These are phyloP conservation scores for Brachionus angularis DNA, from an alignment of 1,140 invertebrate species.

Conservation along the genomic window DNA sequence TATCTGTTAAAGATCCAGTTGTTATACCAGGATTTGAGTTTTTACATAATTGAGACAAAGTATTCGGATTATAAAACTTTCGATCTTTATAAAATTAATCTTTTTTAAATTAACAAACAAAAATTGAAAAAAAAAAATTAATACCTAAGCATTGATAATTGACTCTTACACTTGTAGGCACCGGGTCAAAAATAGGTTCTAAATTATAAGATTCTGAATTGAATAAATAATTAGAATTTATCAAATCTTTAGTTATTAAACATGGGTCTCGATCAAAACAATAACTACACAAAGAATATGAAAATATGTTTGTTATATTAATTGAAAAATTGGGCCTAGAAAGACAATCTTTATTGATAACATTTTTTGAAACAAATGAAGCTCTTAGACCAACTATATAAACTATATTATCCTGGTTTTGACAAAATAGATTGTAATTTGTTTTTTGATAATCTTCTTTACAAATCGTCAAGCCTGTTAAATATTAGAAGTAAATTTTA, in stretches of 20 bases:
- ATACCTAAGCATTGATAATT: slow-evolving; percentile 22
- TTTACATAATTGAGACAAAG: too few species aligned
- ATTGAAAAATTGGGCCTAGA: not conserved
- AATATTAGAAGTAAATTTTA: not conserved
- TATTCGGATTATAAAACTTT: too few species aligned
- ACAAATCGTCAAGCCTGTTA: slow-evolving; percentile 19
- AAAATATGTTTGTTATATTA: not conserved
- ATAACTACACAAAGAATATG: not conserved
- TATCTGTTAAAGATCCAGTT: too few species aligned
- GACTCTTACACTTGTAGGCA: not conserved
- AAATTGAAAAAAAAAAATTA: too few species aligned
- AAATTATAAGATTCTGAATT: slow-evolving; percentile 10
- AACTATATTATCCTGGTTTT: not conserved
- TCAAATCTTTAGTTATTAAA: slow-evolving; percentile 10
- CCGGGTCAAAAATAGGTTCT: not conserved
- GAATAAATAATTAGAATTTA: not conserved
- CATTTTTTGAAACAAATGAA: not conserved
- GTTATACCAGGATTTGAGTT: too few species aligned
- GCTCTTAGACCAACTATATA: not conserved
- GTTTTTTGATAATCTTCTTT: slow-evolving; percentile 10
- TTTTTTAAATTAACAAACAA: too few species aligned
- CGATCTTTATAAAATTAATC: too few species aligned
- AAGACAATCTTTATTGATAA: not conserved
- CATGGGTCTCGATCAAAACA: slow-evolving; percentile 18
- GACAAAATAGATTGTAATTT: slow-evolving; percentile 36